These are phyloP conservation scores for Channa maculata DNA, from an alignment of 2,113 vertebrate species.

Conservation along the genomic window DNA sequence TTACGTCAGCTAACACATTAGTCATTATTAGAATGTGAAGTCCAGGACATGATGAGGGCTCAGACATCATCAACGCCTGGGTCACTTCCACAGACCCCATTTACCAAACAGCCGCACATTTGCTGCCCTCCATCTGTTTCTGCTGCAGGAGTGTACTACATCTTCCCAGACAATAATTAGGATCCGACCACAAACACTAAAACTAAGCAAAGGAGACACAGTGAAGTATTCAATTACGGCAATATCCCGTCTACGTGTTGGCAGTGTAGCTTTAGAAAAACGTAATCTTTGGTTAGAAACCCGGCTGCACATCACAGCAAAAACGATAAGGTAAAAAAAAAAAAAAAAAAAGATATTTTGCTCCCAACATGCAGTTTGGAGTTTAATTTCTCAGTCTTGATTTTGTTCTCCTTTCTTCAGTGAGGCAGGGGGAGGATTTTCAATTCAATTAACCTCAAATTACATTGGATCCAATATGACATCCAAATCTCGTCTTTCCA, in stretches of 20 bases:
- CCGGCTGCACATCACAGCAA: too few relatives aligned
- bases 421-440: slow-evolving; percentile 3
- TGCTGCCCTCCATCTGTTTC: slow-evolving; percentile 16
- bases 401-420: not conserved
- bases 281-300: too few relatives aligned
- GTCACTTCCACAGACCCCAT: slow-evolving; percentile 20
- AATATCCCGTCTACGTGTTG: too few relatives aligned
- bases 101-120: slow-evolving; percentile 20
- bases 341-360: not conserved
- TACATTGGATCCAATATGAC: slow-evolving; percentile 57
- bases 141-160: not conserved
- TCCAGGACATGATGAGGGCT: slow-evolving; percentile 48
- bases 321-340: too few relatives aligned
- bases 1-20: slow-evolving; percentile 69
- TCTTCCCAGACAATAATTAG: slow-evolving; percentile 8
- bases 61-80: slow-evolving; percentile 12
- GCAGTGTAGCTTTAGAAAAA: too few relatives aligned
- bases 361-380: not conserved
- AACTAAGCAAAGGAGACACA: not conserved
- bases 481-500: slow-evolving; percentile 51
- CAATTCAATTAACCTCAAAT: slow-evolving; percentile 74
- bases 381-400: not conserved
- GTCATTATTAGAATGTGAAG: slow-evolving; percentile 67
- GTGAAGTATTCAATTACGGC: too few relatives aligned
- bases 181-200: slow-evolving; percentile 6